Conservation (phyloP, 2,797 vertebrate genomes). For the Sphaeramia orbicularis region DNA sequence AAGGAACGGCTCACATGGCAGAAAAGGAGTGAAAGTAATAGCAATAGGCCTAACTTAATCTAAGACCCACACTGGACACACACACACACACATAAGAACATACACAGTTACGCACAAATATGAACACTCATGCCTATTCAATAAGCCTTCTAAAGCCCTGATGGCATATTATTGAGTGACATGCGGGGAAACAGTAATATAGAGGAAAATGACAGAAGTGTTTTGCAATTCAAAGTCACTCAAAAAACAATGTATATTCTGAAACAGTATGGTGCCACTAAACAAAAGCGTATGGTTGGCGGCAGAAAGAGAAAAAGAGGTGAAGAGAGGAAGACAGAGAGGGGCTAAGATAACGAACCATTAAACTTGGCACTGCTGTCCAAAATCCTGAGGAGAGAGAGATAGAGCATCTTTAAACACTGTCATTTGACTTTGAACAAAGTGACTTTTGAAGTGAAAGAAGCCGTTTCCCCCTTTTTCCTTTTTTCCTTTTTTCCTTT, state of each 20-base stretch:
- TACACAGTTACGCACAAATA: conserved; percentile 27
- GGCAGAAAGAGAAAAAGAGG: conserved; percentile 54
- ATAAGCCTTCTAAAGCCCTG: conserved; percentile 44
- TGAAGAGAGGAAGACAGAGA: conserved; percentile 59
- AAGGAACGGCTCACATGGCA: conserved; percentile 42
- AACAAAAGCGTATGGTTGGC: conserved; percentile 72
- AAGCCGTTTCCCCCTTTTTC: conserved; percentile 86
- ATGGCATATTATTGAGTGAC: conserved; percentile 58
- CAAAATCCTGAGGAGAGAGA: conserved; percentile 82
- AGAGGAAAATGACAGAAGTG: conserved; percentile 49
- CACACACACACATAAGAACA: conserved; percentile 25
- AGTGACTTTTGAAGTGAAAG: conserved; percentile 99
- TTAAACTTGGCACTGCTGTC: conserved; percentile 80
- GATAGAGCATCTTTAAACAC: conserved; percentile 89
- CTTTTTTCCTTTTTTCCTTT: conserved; percentile 87
- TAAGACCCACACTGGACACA: conserved; percentile 26
- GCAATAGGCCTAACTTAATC: conserved; percentile 38
- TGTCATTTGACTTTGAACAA: conserved; percentile 99
- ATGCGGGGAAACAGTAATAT: conserved; percentile 39
- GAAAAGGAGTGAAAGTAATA: conserved; percentile 41
- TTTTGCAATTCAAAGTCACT: conserved; percentile 74
- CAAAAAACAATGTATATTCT: conserved; percentile 67
- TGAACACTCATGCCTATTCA: conserved; percentile 48
- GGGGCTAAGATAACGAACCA: conserved; percentile 80
- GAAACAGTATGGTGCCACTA: conserved; percentile 71